Conservation (phyloP, 2,797 vertebrate species). For the Neoniphon sammara region DNA sequence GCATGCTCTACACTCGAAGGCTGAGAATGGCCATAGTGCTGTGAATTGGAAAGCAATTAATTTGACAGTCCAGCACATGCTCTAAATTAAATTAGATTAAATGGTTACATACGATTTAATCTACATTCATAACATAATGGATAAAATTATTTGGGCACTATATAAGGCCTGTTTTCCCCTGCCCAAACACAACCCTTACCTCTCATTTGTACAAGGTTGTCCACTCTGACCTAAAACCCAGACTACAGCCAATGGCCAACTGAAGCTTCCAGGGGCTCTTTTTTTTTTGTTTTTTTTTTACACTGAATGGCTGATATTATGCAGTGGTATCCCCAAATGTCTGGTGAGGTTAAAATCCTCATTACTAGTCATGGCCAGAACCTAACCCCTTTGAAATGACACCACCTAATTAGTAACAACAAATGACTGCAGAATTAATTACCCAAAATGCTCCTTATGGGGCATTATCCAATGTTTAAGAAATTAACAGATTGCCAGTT, state of each 20-base stretch:
- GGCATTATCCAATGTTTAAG: constrained; percentile 81
- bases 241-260: constrained; percentile 27
- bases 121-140: not conserved
- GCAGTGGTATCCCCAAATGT: constrained; percentile 59
- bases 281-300: not conserved
- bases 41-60: too few relatives aligned
- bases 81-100: not conserved
- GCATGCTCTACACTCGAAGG: too few relatives aligned
- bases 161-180: not conserved
- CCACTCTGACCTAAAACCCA: constrained; percentile 7
- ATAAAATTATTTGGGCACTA: not conserved
- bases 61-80: not conserved
- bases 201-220: constrained; percentile 8
- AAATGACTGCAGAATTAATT: constrained; percentile 82
- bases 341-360: constrained; percentile 81
- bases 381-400: constrained; percentile 80
- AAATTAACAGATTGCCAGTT: constrained; percentile 82
- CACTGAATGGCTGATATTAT: constrained; percentile 48
- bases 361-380: constrained; percentile 77
- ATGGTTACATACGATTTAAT: not conserved
- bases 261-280: constrained; percentile 36
- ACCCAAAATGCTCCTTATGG: constrained; percentile 80
- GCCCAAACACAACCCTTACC: not conserved
- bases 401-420: constrained; percentile 81
- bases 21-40: too few relatives aligned